phyloP scores from a whole-genome alignment of 2,113 vertebrate species.

The Chloropsis cyanopogon region DNA sequence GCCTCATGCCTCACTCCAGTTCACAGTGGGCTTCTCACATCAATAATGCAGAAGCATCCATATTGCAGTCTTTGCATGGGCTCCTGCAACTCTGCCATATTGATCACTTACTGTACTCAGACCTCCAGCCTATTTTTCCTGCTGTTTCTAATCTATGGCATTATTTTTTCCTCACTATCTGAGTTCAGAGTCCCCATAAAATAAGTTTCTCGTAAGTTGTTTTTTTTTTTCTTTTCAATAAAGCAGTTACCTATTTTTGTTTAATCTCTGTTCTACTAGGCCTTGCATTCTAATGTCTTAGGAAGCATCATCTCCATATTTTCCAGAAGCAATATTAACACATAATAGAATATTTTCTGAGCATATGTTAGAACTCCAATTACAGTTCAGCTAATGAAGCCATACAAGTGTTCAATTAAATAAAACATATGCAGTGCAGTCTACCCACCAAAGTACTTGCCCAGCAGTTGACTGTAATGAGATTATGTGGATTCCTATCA shows the following conservation, averaged over 20 bases:
- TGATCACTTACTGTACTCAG: not conserved
- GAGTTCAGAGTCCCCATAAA: not conserved
- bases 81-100: not conserved
- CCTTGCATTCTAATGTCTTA: not conserved
- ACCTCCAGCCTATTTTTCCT: not conserved
- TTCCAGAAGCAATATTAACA: not conserved
- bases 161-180: not conserved
- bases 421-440: not conserved
- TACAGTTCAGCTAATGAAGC: constrained; percentile 7
- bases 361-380: not conserved
- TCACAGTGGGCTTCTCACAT: not conserved
- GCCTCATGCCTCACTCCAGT: not conserved
- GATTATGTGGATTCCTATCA: not conserved
- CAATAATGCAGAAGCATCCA: not conserved
- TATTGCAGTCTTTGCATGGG: not conserved
- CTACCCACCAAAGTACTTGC: not conserved
- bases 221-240: not conserved
- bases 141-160: not conserved
- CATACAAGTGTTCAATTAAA: not conserved
- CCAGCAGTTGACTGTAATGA: not conserved
- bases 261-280: not conserved
- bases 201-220: not conserved
- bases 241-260: not conserved
- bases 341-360: not conserved
- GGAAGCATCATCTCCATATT: not conserved